Evolutionary conservation across 1,140 invertebrate genomes (phyloP), one percentile per base, ranked within the genome.

Genomic region (Drosophila auraria): DNA sequence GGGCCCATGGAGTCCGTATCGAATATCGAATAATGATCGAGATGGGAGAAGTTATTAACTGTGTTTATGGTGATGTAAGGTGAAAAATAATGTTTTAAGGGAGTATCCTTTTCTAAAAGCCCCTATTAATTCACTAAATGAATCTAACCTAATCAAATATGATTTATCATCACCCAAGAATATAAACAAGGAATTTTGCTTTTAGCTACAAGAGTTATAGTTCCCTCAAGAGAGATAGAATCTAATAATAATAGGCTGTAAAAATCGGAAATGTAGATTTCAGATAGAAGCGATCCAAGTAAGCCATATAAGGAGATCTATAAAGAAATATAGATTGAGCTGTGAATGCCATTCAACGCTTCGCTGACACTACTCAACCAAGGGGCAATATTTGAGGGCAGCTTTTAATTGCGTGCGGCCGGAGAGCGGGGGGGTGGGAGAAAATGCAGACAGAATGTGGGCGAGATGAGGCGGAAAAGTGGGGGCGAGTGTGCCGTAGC

Each of bases 341-440:
- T 33, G n/a, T 27, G 53, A 66, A 44, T 25, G 27, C 38, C 80
- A 82, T 50, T 83, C 50, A 61, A 82, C 57, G 80, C 80, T 63
- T 50, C 75, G 49, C 36, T 82, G 80, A 15, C 69, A 75, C 9
- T 65, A 69, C 15, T 62, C 71, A 51, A 65, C 57, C 60, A 77
- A 62, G 76, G 70, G 68, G 60, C 44, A 45, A 27, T 30, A 63
- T 83, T 80, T 57, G 58, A 80, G 83, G 76, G 82, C 77, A 80
- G 51, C 38, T 36, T 64, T 51, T 49, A 25, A 25, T 61, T 25
- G 49, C 8, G 14, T 17, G 15, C 8, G 17, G 7, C 2, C n/a
- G 1, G 14, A n/a, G n/a, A n/a, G n/a, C n/a, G 5, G 3, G 14
- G 4, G 6, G 27, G 1, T 11, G 15, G 11, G 30, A 17, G n/a